Evolutionary conservation across 2,797 vertebrate genomes (phyloP).

Genomic region (Arctocebus calabarensis): DNA sequence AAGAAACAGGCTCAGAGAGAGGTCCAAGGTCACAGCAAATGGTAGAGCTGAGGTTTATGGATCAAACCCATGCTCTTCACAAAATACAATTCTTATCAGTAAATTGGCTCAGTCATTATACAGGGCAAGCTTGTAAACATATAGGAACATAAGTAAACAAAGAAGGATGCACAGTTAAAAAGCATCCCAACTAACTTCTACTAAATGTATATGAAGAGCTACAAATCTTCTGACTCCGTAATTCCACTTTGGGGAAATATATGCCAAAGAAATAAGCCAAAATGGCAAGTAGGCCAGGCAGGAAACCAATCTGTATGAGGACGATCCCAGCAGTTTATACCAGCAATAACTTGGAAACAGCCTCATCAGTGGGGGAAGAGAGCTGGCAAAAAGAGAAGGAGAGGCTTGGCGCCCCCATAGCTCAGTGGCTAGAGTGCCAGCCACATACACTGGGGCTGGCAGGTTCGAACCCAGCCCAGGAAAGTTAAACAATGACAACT

Average conservation of each 20-base stretch:
- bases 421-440: no score
- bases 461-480: no score
- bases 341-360: background rate
- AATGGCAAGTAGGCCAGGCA: background rate
- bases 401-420: no score
- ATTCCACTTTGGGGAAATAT: background rate
- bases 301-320: background rate
- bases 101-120: background rate
- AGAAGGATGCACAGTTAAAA: background rate
- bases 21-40: background rate
- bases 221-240: background rate
- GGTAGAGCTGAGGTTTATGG: background rate
- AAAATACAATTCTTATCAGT: background rate
- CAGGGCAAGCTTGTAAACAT: background rate
- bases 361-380: background rate
- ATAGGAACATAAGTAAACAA: background rate
- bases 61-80: background rate
- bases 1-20: background rate
- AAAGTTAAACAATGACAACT: no score
- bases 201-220: background rate
- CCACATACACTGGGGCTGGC: no score
- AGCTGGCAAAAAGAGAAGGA: background rate
- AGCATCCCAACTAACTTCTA: background rate
- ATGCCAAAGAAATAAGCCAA: conserved; percentile 33
- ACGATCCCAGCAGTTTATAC: background rate